Percentiles rank a stretch among this genome's conserved stretches.
phyloP scores from a whole-genome alignment of 2,113 vertebrate genomes.

The Larimichthys crocea region DNA sequence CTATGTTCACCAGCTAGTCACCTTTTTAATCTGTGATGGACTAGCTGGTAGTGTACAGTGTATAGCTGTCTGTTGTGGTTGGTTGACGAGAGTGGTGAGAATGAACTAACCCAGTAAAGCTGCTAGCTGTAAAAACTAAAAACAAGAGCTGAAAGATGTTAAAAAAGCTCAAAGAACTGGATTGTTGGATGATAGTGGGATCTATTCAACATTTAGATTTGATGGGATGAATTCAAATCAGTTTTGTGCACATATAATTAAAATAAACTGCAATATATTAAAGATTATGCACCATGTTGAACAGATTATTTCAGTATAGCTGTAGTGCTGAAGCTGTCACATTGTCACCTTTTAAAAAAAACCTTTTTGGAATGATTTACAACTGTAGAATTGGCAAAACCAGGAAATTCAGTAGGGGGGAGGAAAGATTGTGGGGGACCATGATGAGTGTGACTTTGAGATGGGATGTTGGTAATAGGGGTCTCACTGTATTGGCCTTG shows the following conservation, averaged over 20 bases:
- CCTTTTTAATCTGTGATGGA: not conserved
- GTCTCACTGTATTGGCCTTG: slow-evolving; percentile 19
- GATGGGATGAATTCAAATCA: not conserved
- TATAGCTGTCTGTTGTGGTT: not conserved
- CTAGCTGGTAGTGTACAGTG: not conserved
- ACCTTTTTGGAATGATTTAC: not conserved
- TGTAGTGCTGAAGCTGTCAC: not conserved
- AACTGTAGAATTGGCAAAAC: not conserved
- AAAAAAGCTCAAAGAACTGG: not conserved
- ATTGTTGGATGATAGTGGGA: not conserved
- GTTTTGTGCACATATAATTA: not conserved
- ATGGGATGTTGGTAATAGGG: slow-evolving; percentile 46
- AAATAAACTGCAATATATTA: not conserved
- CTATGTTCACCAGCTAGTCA: not conserved
- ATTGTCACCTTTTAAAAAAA: not conserved
- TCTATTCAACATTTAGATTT: not conserved
- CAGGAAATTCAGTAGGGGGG: not conserved
- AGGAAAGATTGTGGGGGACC: slow-evolving; percentile 1
- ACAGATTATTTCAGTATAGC: not conserved
- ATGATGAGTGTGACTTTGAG: slow-evolving; percentile 46
- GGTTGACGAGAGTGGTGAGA: not conserved
- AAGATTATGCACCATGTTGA: not conserved
- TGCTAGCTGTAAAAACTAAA: not conserved
- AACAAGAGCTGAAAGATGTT: not conserved
- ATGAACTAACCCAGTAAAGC: too few relatives aligned